Percentiles rank a stretch among this genome's conserved stretches.
These are phyloP conservation scores for Uria lomvia DNA, from an alignment of 2,113 vertebrate species.

Conservation along the genomic window DNA sequence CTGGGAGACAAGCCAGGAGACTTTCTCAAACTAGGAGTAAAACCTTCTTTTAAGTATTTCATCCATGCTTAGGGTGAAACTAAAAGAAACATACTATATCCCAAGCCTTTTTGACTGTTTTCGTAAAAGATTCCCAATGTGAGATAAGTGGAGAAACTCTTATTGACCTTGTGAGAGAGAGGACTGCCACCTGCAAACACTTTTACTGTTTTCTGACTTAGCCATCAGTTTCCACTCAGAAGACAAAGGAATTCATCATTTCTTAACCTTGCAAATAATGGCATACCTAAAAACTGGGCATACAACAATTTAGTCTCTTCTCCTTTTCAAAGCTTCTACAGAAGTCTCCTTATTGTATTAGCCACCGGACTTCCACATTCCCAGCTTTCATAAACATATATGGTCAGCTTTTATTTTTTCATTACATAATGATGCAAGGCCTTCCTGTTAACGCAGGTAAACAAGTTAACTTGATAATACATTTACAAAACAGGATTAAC, in stretches of 20 bases:
- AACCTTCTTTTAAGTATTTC: background rate
- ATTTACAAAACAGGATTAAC: background rate
- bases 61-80: background rate
- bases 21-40: background rate
- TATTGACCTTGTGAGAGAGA: background rate
- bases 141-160: background rate
- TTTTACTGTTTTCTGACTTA: background rate
- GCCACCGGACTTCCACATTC: background rate
- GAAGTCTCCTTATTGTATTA: background rate
- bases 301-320: background rate
- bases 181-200: background rate
- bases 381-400: background rate
- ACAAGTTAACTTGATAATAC: background rate
- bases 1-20: background rate
- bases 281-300: background rate
- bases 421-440: background rate
- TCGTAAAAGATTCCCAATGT: background rate
- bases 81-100: background rate
- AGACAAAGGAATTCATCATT: background rate
- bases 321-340: background rate
- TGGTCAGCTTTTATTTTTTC: background rate
- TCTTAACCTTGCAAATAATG: background rate
- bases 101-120: background rate
- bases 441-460: background rate
- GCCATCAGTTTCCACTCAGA: background rate